Conservation (phyloP, 2,797 vertebrate genomes). For the Hozukius guyotensis region DNA sequence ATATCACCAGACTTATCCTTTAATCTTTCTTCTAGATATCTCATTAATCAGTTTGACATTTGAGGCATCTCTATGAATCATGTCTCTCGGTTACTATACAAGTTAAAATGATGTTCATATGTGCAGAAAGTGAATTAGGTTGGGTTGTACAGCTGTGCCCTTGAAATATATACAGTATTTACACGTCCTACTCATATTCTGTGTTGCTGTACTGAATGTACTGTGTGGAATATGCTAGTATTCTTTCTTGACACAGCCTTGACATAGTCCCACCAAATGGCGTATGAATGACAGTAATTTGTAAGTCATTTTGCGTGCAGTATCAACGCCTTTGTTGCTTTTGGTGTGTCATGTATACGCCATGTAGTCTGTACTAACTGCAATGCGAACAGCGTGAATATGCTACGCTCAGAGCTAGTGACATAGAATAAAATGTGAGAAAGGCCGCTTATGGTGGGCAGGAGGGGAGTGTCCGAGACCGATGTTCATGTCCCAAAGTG, state of each 20-base stretch:
- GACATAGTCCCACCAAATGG: no score
- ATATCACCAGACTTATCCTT: neutral
- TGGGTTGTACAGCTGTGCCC: neutral
- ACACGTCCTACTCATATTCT: neutral
- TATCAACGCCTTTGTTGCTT: no score
- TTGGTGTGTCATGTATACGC: no score
- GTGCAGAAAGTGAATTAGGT: neutral
- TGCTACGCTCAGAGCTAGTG: no score
- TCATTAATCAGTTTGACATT: neutral
- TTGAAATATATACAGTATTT: neutral
- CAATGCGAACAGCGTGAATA: no score
- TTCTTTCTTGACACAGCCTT: neutral
- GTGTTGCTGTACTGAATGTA: neutral
- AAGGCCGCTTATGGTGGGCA: no score
- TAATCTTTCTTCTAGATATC: neutral
- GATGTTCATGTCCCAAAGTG: no score
- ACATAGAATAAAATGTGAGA: no score
- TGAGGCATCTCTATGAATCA: neutral
- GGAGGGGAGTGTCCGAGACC: no score
- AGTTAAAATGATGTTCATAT: neutral
- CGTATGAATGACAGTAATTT: no score
- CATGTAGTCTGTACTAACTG: no score
- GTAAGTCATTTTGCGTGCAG: no score
- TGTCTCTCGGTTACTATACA: neutral
- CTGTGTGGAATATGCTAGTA: neutral